Evolutionary conservation across 2,113 vertebrate genomes (phyloP).

Genomic region (Pithys albifrons): DNA sequence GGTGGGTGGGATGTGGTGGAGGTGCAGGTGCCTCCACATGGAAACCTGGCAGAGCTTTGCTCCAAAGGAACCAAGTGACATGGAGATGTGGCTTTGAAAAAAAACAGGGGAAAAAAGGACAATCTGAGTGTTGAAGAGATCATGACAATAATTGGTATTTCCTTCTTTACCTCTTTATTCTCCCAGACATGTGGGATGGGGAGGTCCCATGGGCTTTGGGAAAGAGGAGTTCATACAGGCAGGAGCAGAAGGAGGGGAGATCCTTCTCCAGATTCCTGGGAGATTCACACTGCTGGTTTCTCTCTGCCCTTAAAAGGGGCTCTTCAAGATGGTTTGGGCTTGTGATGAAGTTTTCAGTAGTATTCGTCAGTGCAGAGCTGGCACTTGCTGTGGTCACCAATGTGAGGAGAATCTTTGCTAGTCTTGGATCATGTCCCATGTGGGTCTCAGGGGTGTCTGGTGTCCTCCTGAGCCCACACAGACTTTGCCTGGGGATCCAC

Average conservation of each 20-base stretch:
- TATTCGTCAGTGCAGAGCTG: background rate
- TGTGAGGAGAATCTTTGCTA: background rate
- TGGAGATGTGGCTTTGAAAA: background rate
- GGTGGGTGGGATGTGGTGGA: accelerated
- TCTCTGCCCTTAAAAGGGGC: background rate
- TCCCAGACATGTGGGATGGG: background rate
- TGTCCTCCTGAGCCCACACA: background rate
- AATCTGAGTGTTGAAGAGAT: background rate
- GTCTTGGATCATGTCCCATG: background rate
- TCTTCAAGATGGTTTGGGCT: background rate
- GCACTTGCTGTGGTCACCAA: background rate
- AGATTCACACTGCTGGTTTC: background rate
- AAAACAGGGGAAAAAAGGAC: background rate
- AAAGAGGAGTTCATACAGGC: background rate
- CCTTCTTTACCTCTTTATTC: background rate
- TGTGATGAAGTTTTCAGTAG: background rate
- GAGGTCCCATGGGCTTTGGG: background rate
- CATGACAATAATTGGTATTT: background rate
- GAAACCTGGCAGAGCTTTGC: background rate
- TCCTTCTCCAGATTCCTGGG: background rate
- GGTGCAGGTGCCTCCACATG: background rate
- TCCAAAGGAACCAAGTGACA: background rate
- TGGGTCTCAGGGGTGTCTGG: background rate
- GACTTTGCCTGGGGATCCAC: background rate
- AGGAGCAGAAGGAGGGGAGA: background rate